Conservation (phyloP, 1,140 invertebrate species). For the Trypoxylus dichotomus region DNA sequence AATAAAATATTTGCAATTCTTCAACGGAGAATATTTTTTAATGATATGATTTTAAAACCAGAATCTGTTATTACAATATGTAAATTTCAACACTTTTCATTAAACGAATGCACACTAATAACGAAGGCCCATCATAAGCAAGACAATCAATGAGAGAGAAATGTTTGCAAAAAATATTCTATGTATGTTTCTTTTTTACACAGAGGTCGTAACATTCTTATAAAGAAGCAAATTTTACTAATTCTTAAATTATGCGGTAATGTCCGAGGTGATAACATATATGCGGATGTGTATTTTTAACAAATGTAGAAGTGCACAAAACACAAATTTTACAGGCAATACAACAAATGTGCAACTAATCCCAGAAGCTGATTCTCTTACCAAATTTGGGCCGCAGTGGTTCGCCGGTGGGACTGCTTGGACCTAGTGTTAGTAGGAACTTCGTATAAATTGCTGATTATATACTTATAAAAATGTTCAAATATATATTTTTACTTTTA, state of each 20-base stretch:
- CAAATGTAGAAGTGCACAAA: constrained; percentile 21
- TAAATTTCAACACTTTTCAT: neutral
- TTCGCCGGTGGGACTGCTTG: constrained; percentile 47
- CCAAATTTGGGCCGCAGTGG: constrained; percentile 46
- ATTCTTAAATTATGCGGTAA: no score
- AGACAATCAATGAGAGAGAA: neutral
- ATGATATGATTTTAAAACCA: no score
- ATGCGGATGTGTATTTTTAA: no score
- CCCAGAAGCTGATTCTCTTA: constrained; percentile 42
- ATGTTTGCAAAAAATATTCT: no score
- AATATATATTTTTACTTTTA: neutral
- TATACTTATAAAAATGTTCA: neutral
- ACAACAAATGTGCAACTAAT: constrained; percentile 28
- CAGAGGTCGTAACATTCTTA: no score
- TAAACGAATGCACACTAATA: neutral
- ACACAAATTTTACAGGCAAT: constrained; percentile 27
- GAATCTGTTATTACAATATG: no score
- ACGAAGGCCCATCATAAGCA: neutral
- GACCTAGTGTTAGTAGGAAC: constrained; percentile 41
- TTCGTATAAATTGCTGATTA: neutral
- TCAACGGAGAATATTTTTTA: neutral
- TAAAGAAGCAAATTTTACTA: no score
- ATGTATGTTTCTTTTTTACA: no score
- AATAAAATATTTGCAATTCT: neutral
- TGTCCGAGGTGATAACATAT: no score